phyloP scores from a whole-genome alignment of 2,888 invertebrate genomes.

The Lochmaea crataegi region DNA sequence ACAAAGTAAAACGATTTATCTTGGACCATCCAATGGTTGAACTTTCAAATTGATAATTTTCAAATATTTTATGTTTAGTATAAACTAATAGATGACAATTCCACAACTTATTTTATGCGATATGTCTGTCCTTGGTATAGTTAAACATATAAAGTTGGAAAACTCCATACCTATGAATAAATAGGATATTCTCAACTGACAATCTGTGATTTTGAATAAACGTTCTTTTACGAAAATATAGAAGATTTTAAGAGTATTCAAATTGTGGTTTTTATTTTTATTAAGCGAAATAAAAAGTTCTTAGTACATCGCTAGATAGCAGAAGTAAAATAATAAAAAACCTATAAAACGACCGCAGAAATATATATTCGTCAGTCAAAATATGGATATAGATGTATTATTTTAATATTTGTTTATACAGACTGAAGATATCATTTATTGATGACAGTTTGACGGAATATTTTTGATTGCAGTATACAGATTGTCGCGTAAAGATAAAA shows the following conservation, averaged over 20 bases:
- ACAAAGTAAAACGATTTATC: not conserved
- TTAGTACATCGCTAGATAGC: not conserved
- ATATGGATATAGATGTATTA: not conserved
- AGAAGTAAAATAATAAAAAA: not conserved
- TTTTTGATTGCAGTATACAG: no score
- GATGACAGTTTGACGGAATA: no score
- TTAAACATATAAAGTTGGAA: not conserved
- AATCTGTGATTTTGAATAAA: not conserved
- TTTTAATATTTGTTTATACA: not conserved
- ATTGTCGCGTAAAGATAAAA: no score
- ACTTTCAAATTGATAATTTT: not conserved
- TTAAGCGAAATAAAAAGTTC: not conserved
- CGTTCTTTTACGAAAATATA: not conserved
- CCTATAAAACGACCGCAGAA: not conserved
- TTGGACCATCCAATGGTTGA: not conserved
- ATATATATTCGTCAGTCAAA: not conserved
- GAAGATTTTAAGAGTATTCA: not conserved
- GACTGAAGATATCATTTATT: not conserved
- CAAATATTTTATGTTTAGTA: not conserved
- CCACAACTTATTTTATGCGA: not conserved
- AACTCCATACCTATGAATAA: not conserved
- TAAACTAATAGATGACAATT: not conserved
- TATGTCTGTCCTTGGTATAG: not conserved
- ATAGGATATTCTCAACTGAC: no score
- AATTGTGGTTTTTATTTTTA: not conserved